Conservation (phyloP, 2,888 invertebrate species). For the Anodontia alba region DNA sequence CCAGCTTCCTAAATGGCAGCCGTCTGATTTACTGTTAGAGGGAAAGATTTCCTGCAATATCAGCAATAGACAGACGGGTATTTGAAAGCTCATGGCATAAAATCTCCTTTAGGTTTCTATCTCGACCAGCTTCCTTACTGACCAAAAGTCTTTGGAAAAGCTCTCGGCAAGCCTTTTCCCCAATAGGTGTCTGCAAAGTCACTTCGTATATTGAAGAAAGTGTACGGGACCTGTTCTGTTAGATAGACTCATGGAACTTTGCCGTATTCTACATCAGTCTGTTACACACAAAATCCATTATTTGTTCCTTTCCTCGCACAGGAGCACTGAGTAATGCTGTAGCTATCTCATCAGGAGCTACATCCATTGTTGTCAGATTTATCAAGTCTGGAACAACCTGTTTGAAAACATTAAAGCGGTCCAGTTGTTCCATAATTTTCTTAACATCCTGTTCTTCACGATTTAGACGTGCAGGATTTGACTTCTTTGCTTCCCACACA, state of each 20-base stretch:
- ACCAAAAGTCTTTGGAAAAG: no score
- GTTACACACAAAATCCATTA: background rate
- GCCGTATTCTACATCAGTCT: background rate
- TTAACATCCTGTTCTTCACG: slow-evolving; percentile 5
- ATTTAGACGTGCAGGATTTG: slow-evolving; percentile 4
- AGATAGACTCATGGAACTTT: slow-evolving; percentile 3
- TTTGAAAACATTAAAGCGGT: slow-evolving; percentile 8
- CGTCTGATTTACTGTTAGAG: background rate
- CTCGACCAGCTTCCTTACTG: no score
- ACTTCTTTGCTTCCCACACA: slow-evolving; percentile 8
- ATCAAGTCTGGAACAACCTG: background rate
- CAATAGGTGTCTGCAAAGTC: no score
- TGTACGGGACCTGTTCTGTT: no score
- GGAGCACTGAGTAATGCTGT: background rate
- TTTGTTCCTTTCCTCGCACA: slow-evolving; percentile 4
- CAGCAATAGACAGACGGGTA: slow-evolving; percentile 2
- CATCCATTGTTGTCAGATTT: slow-evolving; percentile 2
- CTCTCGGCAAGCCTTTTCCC: no score
- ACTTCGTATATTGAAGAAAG: no score
- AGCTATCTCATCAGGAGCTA: background rate
- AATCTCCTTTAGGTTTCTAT: no score
- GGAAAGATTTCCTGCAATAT: slow-evolving; percentile 6
- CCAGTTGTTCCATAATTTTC: background rate
- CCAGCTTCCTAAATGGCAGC: slow-evolving; percentile 1
- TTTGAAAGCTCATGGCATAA: slow-evolving; percentile 7